A percentile compares a stretch with the other conserved stretches of the same genome.
Evolutionary conservation across 2,888 invertebrate genomes (phyloP).

Genomic region (Tinea trinotella): DNA sequence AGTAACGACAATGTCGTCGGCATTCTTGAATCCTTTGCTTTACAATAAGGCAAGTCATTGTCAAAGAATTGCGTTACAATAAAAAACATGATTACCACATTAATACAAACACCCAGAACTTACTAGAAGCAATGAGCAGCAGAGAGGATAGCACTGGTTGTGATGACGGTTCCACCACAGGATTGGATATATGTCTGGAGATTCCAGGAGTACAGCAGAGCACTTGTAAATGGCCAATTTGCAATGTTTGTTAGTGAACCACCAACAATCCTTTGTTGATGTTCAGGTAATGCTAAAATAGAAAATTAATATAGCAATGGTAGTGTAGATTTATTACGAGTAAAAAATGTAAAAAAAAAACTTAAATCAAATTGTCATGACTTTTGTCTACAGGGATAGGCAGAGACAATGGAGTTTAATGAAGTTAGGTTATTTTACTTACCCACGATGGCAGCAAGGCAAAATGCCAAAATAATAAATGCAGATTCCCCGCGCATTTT

Average conservation of each 20-base stretch:
- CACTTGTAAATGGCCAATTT: background rate
- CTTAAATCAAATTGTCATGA: too few relatives aligned
- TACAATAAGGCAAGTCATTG: too few relatives aligned
- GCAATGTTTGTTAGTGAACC: background rate
- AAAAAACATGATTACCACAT: too few relatives aligned
- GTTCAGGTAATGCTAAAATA: background rate
- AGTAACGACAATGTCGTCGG: too few relatives aligned
- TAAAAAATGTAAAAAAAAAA: background rate
- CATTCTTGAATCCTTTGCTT: too few relatives aligned
- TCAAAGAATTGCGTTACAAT: too few relatives aligned
- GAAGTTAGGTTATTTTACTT: background rate
- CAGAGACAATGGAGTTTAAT: too few relatives aligned
- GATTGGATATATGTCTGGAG: conserved; percentile 1
- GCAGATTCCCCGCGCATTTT: background rate
- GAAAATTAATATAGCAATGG: too few relatives aligned
- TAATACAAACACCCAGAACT: too few relatives aligned
- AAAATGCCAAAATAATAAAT: background rate
- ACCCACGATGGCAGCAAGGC: conserved; percentile 3
- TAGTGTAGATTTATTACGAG: background rate
- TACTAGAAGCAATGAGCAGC: conserved; percentile 15
- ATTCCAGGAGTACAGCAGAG: conserved; percentile 13
- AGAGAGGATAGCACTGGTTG: conserved; percentile 12
- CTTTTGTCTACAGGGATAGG: too few relatives aligned
- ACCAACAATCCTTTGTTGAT: conserved; percentile 15
- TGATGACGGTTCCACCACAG: conserved; percentile 13